Conservation (phyloP, 2,113 vertebrate species). For the Syngnathoides biaculeatus region DNA sequence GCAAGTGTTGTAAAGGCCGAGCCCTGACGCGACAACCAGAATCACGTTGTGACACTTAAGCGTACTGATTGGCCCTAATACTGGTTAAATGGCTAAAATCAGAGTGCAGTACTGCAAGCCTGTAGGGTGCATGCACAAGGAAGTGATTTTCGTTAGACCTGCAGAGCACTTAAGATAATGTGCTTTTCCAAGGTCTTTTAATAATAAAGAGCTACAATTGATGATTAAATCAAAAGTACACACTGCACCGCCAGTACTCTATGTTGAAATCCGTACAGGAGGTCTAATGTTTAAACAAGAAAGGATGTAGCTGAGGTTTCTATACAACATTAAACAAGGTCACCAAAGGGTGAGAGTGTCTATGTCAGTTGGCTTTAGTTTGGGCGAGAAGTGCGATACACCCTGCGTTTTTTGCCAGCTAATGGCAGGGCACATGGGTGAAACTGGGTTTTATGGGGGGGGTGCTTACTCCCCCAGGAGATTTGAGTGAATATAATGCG, state of each 20-base stretch:
- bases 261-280: neutral
- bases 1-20: neutral
- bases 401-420: no score
- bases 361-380: neutral
- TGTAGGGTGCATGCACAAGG: conserved; percentile 7
- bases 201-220: neutral
- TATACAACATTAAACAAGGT: neutral
- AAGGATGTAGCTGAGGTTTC: neutral
- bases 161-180: conserved; percentile 13
- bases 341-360: neutral
- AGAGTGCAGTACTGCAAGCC: neutral
- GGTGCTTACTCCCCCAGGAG: no score
- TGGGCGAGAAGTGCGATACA: no score
- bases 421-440: neutral
- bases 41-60: neutral
- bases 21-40: neutral
- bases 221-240: neutral
- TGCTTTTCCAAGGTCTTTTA: neutral
- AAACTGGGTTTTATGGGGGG: no score
- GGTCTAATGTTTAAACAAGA: neutral
- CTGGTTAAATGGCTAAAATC: neutral
- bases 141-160: conserved; percentile 26
- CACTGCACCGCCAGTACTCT: neutral
- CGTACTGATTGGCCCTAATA: neutral
- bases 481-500: no score